phyloP scores from a whole-genome alignment of 2,113 vertebrate species.

The Piliocolobus tephrosceles region DNA sequence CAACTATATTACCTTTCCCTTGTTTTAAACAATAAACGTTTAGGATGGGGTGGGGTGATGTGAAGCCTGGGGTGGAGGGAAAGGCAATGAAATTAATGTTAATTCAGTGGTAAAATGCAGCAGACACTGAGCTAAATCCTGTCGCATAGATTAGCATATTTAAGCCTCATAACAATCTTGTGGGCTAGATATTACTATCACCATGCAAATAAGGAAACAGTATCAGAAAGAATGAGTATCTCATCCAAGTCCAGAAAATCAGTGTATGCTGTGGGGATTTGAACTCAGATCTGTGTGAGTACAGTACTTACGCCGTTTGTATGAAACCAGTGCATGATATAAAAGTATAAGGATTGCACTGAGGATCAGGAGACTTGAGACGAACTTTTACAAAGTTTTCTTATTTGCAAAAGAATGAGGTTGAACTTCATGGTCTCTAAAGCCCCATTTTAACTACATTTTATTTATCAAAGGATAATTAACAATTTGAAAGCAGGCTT shows the following conservation, averaged over 20 bases:
- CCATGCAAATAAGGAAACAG: background rate
- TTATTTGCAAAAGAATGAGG: background rate
- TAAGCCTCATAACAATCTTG: background rate
- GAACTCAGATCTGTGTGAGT: background rate
- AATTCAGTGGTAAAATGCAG: background rate
- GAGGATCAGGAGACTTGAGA: background rate
- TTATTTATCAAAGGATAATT: background rate
- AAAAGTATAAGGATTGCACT: background rate
- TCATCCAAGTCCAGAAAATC: background rate
- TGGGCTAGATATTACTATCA: background rate
- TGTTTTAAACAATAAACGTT: background rate
- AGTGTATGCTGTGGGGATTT: background rate
- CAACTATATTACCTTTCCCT: background rate
- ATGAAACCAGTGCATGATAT: background rate
- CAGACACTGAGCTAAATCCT: background rate
- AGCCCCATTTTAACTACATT: background rate
- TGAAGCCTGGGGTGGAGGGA: background rate
- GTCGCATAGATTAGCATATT: too few relatives aligned
- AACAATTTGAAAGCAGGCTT: background rate
- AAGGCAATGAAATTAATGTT: background rate
- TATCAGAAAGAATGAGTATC: background rate
- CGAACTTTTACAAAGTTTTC: background rate
- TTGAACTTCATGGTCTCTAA: background rate
- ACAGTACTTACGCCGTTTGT: background rate
- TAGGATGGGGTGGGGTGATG: background rate